These are phyloP conservation scores for Athripsodes cinereus DNA, from an alignment of 2,888 invertebrate genomes.

Conservation along the genomic window DNA sequence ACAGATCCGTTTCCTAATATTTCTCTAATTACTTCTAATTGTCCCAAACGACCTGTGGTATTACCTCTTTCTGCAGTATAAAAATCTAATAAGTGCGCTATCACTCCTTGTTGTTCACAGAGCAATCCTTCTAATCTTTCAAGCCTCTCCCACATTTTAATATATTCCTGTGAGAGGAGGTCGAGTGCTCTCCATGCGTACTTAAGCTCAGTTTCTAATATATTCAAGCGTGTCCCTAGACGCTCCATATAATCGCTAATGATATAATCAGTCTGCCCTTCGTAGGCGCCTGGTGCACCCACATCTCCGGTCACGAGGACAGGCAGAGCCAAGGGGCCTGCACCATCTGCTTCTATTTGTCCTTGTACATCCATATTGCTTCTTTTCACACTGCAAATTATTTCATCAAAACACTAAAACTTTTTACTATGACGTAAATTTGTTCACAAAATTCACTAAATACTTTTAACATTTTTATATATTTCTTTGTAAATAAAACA, in stretches of 20 bases:
- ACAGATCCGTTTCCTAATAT: constrained; percentile 60
- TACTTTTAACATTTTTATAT: constrained; percentile 5
- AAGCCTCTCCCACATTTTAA: constrained; percentile 88
- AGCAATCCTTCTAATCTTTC: constrained; percentile 83
- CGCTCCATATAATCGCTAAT: constrained; percentile 90
- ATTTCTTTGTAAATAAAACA: constrained; percentile 8
- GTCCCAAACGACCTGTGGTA: constrained; percentile 42
- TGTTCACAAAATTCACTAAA: background rate
- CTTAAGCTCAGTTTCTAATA: constrained; percentile 84
- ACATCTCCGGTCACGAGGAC: constrained; percentile 38
- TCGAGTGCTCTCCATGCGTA: constrained; percentile 91
- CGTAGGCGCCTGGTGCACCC: constrained; percentile 52
- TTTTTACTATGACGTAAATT: background rate
- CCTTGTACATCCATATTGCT: constrained; percentile 3
- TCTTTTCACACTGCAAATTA: background rate
- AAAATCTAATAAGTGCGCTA: constrained; percentile 78
- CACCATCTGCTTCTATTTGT: constrained; percentile 44
- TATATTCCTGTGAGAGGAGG: constrained; percentile 84
- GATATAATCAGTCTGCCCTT: constrained; percentile 55
- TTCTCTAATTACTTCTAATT: constrained; percentile 58
- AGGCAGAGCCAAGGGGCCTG: constrained; percentile 43
- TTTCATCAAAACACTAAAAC: background rate
- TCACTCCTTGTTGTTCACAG: constrained; percentile 85
- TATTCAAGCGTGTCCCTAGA: constrained; percentile 76
- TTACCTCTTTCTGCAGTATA: constrained; percentile 53